Conservation (phyloP, 2,888 invertebrate species). For the Cephus sareptanus region DNA sequence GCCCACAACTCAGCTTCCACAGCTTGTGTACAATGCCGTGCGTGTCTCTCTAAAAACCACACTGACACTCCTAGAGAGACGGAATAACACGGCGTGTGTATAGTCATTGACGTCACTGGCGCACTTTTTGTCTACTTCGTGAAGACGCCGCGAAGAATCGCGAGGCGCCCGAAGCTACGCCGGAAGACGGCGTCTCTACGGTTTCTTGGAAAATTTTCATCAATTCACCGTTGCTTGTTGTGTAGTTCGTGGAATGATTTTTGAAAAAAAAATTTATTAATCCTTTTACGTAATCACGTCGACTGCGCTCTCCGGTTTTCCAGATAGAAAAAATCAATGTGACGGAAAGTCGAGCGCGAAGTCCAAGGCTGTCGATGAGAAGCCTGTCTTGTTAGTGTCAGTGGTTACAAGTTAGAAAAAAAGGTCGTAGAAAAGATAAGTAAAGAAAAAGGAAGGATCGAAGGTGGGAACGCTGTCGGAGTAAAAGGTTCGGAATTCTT, state of each 20-base stretch:
- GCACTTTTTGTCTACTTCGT: neutral
- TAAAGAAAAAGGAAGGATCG: neutral
- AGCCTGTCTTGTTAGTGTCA: neutral
- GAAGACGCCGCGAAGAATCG: neutral
- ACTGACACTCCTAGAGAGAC: conserved; percentile 5
- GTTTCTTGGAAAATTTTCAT: neutral
- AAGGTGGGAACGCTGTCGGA: neutral
- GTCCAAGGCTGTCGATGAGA: neutral
- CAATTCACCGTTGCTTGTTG: neutral
- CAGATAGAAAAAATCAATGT: neutral
- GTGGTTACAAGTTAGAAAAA: neutral
- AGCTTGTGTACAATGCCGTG: conserved; percentile 29
- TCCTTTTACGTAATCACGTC: neutral
- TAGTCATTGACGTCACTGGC: conserved; percentile 3
- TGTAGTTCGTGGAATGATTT: neutral
- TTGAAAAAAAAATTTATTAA: neutral
- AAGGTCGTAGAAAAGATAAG: neutral
- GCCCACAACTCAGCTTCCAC: conserved; percentile 26
- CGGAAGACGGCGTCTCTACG: neutral
- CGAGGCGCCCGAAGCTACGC: neutral
- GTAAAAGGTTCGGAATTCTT: neutral
- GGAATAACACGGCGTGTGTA: conserved; percentile 3
- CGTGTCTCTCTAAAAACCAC: neutral
- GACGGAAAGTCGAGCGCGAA: neutral
- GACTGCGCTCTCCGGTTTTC: neutral